A percentile compares a stretch with the other conserved stretches of the same genome.
These are phyloP conservation scores for Hycleus cichorii DNA, from an alignment of 1,140 invertebrate species.

Conservation along the genomic window DNA sequence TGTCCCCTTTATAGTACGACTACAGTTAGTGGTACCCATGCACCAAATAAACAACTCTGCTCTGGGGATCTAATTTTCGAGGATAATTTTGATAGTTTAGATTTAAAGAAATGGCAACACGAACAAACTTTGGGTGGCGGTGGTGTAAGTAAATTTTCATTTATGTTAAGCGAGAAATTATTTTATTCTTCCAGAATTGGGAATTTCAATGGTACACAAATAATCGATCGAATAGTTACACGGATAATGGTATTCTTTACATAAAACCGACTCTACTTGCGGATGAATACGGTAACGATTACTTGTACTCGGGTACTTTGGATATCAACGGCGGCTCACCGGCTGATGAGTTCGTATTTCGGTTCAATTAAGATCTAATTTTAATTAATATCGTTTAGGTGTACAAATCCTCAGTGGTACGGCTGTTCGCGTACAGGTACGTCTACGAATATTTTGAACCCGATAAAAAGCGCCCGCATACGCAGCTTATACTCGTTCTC, in stretches of 20 bases:
- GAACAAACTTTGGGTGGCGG: conserved; percentile 57
- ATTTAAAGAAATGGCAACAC: conserved; percentile 56
- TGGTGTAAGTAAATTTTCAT: conserved; percentile 46
- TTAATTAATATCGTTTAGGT: conserved; percentile 39
- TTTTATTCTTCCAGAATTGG: conserved; percentile 48
- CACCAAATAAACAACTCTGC: conserved; percentile 39
- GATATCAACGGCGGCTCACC: conserved; percentile 50
- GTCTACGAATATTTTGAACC: conserved; percentile 45
- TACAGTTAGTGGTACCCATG: conserved; percentile 41
- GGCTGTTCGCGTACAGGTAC: conserved; percentile 44
- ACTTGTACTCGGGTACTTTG: conserved; percentile 44
- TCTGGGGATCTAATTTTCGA: conserved; percentile 53
- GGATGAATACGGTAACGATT: conserved; percentile 47
- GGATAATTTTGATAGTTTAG: conserved; percentile 55
- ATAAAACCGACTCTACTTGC: conserved; percentile 53
- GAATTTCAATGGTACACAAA: conserved; percentile 65
- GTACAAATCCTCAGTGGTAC: conserved; percentile 48
- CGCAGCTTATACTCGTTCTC: conserved; percentile 54
- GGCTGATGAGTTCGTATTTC: conserved; percentile 44
- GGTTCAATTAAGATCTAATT: neutral
- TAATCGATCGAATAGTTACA: conserved; percentile 56
- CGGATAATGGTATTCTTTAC: conserved; percentile 48
- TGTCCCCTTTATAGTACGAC: conserved; percentile 1
- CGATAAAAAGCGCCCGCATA: conserved; percentile 58
- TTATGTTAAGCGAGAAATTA: neutral